Evolutionary conservation across 2,888 invertebrate species (phyloP), one percentile per base, ranked within the genome.

Genomic region (Chrysodeixis includens): DNA sequence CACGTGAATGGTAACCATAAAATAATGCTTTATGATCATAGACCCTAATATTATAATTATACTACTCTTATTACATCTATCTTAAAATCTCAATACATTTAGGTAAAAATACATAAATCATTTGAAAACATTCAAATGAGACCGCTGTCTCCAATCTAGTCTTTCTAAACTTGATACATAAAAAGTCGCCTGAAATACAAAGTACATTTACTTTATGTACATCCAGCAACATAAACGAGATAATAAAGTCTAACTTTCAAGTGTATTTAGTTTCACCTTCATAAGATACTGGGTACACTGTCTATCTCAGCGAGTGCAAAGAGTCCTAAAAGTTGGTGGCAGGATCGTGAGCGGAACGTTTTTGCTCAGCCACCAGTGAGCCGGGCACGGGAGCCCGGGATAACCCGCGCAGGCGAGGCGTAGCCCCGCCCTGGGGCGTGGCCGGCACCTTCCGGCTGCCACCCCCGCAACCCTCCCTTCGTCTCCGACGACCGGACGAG

Each of bases 391-490:
- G 3, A 26, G 26, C 26, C 71, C 64, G 68, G 78, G 79, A 80
- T 79, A 79, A 78, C 78, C 67, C 75, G 88, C 86, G 88, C 86
- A 85, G 84, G 86, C 85, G 83, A 76, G 71, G 66, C 63, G 64
- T 80, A 64, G 80, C 86, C 69, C 88, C 88, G 82, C 88, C 88
- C 82, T 56, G 67, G 69, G 89, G 89, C 88, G 88, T 84, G 86
- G 87, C 79, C 46, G 52, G 66, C 68, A 65, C 68, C 66, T 71
- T 70, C 72, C 77, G 72, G 71, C 72, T 57, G 69, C 75, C 81
- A 79, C 81, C 75, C 71, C 78, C 75, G 71, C 74, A 70, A 59
- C 81, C 74, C 74, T 76, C 69, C 62, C 81, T 81, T 61, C 80
- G 74, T 82, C 83, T 82, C 77, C 78, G 49, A 66, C 85, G 86